Evolutionary conservation across 2,888 invertebrate genomes (phyloP).

Genomic region (Amitus sp.): DNA sequence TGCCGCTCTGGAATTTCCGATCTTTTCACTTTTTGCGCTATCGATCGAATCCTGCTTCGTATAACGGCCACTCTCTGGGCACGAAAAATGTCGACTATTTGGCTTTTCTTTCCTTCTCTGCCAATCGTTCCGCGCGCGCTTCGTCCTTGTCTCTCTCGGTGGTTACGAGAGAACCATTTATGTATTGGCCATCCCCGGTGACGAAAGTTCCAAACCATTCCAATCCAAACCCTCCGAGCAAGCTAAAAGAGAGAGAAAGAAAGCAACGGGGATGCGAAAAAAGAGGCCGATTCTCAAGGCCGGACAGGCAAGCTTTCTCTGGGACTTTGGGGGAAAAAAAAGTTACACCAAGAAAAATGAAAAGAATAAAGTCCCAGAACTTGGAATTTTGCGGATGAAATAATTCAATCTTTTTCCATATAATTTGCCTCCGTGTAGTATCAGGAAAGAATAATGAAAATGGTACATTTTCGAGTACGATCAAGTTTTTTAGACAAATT

Average conservation of each 20-base stretch:
- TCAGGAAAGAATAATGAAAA: too few relatives aligned
- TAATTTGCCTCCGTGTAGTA: too few relatives aligned
- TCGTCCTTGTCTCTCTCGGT: slow-evolving; percentile 18
- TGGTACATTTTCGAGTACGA: too few relatives aligned
- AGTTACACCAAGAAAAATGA: too few relatives aligned
- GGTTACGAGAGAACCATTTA: slow-evolving; percentile 34
- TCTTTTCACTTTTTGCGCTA: slow-evolving; percentile 20
- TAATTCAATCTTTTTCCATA: too few relatives aligned
- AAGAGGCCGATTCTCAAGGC: slow-evolving; percentile 25
- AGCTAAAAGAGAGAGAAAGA: slow-evolving; percentile 19
- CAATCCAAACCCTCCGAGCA: slow-evolving; percentile 34
- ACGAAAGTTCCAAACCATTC: slow-evolving; percentile 28
- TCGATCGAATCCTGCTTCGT: slow-evolving; percentile 16
- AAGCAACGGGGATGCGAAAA: slow-evolving; percentile 18
- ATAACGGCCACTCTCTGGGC: slow-evolving; percentile 1
- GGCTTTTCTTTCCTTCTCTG: slow-evolving; percentile 6
- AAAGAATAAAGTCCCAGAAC: too few relatives aligned
- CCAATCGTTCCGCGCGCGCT: not conserved
- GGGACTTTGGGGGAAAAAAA: too few relatives aligned
- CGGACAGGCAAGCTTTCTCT: too few relatives aligned
- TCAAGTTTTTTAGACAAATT: too few relatives aligned
- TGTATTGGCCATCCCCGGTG: slow-evolving; percentile 31
- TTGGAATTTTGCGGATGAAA: too few relatives aligned
- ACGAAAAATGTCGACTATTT: slow-evolving; percentile 16
- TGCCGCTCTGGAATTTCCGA: slow-evolving; percentile 17